Evolutionary conservation across 2,888 invertebrate species (phyloP).

Genomic region (Girardia tigrina): DNA sequence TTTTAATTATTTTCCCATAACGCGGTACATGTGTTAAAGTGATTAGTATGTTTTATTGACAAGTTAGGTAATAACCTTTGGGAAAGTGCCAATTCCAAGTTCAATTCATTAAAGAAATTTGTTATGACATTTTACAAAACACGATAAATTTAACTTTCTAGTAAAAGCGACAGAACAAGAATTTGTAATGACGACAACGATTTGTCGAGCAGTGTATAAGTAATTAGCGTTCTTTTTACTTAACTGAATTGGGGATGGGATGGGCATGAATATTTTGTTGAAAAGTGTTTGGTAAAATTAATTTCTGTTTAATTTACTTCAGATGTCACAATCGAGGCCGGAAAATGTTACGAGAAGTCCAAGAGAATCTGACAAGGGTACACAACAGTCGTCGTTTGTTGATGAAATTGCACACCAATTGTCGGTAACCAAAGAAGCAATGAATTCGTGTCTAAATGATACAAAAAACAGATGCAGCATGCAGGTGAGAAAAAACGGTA

Average conservation of each 20-base stretch:
- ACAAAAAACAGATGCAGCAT: neutral
- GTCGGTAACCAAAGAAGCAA: neutral
- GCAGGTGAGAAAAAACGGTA: neutral
- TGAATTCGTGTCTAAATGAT: neutral
- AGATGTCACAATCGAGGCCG: conserved; percentile 15
- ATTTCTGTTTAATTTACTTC: conserved; percentile 14
- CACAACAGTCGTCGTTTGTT: neutral
- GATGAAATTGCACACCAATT: conserved; percentile 11
- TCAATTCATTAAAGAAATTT: conserved; percentile 4
- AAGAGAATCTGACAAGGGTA: neutral
- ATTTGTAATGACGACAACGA: neutral
- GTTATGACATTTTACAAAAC: conserved; percentile 23
- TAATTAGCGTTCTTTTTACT: conserved; percentile 11
- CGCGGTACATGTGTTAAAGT: conserved; percentile 7
- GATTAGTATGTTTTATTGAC: neutral
- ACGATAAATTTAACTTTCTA: neutral
- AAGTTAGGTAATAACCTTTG: conserved; percentile 10
- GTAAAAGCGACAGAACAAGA: neutral
- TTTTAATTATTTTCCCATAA: too few species aligned
- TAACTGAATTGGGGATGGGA: neutral
- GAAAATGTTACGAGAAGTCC: conserved; percentile 5
- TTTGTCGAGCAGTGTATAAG: neutral
- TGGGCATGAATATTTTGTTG: neutral
- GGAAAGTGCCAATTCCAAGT: conserved; percentile 4
- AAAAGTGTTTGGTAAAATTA: conserved; percentile 16